phyloP scores from a whole-genome alignment of 1,140 invertebrate genomes.

The Nasonia giraulti region DNA sequence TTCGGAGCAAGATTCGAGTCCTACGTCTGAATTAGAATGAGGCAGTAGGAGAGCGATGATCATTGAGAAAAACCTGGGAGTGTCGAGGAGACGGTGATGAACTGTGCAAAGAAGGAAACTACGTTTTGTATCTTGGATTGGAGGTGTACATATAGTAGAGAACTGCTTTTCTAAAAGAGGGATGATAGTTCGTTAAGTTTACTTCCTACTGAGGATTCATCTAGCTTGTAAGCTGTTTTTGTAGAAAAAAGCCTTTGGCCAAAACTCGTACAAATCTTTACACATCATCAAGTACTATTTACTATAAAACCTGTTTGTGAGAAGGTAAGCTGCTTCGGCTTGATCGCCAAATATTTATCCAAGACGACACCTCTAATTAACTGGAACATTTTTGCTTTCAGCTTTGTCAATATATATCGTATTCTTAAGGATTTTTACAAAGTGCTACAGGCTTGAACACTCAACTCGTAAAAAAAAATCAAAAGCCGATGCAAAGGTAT shows the following conservation, averaged over 20 bases:
- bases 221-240: slow-evolving; percentile 12
- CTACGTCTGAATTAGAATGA: neutral
- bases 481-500: neutral
- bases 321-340: neutral
- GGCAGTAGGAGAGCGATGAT: slow-evolving; percentile 5
- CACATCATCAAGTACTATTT: neutral
- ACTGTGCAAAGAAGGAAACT: neutral
- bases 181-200: slow-evolving; percentile 18
- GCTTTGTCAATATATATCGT: slow-evolving; percentile 10
- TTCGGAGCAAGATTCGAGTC: neutral
- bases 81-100: slow-evolving; percentile 22
- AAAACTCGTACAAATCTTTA: slow-evolving; percentile 25
- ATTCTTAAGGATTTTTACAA: slow-evolving; percentile 16
- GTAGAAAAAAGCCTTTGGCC: neutral
- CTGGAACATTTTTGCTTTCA: neutral
- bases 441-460: neutral
- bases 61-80: neutral
- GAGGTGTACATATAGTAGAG: slow-evolving; percentile 18
- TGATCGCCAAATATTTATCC: neutral
- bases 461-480: neutral
- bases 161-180: slow-evolving; percentile 19
- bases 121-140: neutral
- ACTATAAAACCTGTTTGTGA: neutral
- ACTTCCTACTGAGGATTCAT: neutral
- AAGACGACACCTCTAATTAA: neutral